phyloP scores from a whole-genome alignment of 2,888 invertebrate genomes.

The Euplexia lucipara region DNA sequence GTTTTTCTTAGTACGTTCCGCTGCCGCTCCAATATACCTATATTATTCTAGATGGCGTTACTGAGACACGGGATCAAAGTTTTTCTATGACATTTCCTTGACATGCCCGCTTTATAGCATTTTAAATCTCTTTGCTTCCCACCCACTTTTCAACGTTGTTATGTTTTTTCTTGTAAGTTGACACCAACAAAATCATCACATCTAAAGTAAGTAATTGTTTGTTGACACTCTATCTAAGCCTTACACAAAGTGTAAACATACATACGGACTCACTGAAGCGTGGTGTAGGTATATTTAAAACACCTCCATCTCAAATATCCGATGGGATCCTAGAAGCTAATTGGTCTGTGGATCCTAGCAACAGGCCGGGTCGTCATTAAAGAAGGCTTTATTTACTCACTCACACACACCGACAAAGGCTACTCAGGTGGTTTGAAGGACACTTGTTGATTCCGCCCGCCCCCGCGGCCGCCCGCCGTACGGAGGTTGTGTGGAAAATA shows the following conservation, averaged over 20 bases:
- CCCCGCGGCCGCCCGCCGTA: constrained; percentile 11
- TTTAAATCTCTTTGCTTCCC: too few species aligned
- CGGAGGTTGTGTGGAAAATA: constrained; percentile 36
- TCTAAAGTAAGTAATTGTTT: background rate
- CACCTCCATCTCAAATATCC: background rate
- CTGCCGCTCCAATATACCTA: too few species aligned
- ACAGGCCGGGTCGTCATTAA: constrained; percentile 36
- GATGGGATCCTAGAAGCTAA: too few species aligned
- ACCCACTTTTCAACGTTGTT: too few species aligned
- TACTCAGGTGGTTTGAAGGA: constrained; percentile 51
- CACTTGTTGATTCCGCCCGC: constrained; percentile 66
- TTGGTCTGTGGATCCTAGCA: constrained; percentile 31
- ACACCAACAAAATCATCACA: background rate
- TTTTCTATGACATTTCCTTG: too few species aligned
- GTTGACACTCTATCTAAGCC: background rate
- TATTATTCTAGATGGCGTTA: too few species aligned
- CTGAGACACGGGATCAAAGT: too few species aligned
- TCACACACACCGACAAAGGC: constrained; percentile 30
- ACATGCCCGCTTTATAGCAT: too few species aligned
- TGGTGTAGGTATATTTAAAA: background rate
- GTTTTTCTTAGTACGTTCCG: too few species aligned
- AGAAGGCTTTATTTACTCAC: constrained; percentile 38
- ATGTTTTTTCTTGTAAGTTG: constrained; percentile 11
- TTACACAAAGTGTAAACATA: background rate
- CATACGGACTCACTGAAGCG: background rate